Evolutionary conservation across 2,888 invertebrate species (phyloP).

Genomic region (Phalangium opilio): DNA sequence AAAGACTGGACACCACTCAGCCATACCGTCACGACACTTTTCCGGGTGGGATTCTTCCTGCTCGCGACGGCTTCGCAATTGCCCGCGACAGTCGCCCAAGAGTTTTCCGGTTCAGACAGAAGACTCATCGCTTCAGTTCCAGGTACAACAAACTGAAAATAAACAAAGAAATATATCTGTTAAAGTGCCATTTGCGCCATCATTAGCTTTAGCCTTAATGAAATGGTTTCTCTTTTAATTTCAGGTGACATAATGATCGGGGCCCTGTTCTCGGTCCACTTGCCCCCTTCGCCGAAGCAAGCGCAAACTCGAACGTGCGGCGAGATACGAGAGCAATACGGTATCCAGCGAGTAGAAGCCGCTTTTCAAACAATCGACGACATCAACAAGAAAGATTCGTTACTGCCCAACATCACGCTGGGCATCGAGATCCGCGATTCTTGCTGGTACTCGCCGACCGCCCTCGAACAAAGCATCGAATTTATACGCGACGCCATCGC

Average conservation of each 20-base stretch:
- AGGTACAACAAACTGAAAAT: too few relatives aligned
- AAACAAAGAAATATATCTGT: too few relatives aligned
- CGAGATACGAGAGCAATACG: conserved; percentile 53
- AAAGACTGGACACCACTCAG: too few relatives aligned
- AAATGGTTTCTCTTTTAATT: too few relatives aligned
- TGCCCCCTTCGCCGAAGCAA: conserved; percentile 33
- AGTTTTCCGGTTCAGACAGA: too few relatives aligned
- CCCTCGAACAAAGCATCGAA: conserved; percentile 59
- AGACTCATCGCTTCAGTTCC: too few relatives aligned
- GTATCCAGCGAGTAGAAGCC: conserved; percentile 53
- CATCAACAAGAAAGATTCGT: conserved; percentile 43
- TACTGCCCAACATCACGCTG: conserved; percentile 41
- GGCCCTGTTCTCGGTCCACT: conserved; percentile 40
- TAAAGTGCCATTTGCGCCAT: too few relatives aligned
- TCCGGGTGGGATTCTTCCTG: too few relatives aligned
- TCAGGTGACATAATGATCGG: conserved; percentile 43
- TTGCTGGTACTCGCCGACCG: conserved; percentile 66
- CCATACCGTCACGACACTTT: too few relatives aligned
- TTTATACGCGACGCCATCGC: conserved; percentile 50
- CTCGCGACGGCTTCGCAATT: too few relatives aligned
- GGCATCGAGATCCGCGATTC: conserved; percentile 62
- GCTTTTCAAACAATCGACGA: conserved; percentile 45
- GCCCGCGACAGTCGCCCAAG: too few relatives aligned
- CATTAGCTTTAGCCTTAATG: too few relatives aligned
- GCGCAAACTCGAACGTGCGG: conserved; percentile 39